Evolutionary conservation across 2,113 vertebrate genomes (phyloP).

Genomic region (Melanotaenia duboulayi): DNA sequence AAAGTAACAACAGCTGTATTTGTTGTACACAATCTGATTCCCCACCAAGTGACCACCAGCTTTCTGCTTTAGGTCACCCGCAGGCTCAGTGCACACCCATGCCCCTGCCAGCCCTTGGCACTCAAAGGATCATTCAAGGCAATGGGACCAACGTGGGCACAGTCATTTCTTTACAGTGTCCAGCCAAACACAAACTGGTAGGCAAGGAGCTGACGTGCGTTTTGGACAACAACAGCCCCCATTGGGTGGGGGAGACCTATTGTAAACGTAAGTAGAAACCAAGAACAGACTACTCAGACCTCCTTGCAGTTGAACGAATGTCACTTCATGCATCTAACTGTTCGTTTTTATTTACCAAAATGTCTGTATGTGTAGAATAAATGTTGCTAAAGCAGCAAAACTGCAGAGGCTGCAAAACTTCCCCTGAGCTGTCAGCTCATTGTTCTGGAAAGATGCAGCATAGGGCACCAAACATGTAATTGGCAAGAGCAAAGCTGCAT

Average conservation of each 20-base stretch:
- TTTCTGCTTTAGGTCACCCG: conserved; percentile 44
- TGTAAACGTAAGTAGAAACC: conserved; percentile 86
- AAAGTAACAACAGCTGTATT: not conserved
- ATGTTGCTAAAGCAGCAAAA: conserved; percentile 26
- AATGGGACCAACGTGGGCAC: conserved; percentile 87
- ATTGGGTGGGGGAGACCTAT: conserved; percentile 84
- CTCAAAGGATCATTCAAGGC: conserved; percentile 82
- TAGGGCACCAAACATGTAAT: conserved; percentile 30
- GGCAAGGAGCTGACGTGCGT: conserved; percentile 81
- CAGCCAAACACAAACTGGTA: conserved; percentile 82
- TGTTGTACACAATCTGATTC: not conserved
- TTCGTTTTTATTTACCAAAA: not conserved
- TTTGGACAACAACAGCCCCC: conserved; percentile 80
- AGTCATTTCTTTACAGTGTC: conserved; percentile 86
- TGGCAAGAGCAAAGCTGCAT: conserved; percentile 10
- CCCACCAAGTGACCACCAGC: conserved; percentile 1
- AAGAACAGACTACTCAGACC: not conserved
- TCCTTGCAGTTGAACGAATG: not conserved
- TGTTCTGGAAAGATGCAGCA: conserved; percentile 44
- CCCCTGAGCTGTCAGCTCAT: conserved; percentile 33
- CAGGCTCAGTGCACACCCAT: conserved; percentile 83
- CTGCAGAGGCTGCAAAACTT: conserved; percentile 38
- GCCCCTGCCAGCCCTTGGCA: conserved; percentile 81
- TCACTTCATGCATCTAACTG: not conserved
- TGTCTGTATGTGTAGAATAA: conserved; percentile 25